A percentile compares a stretch with the other conserved stretches of the same genome.
These are phyloP conservation scores for Rhopilema esculentum DNA, from an alignment of 30 jellyfish, hydroid and myxozoan species.

Conservation along the genomic window DNA sequence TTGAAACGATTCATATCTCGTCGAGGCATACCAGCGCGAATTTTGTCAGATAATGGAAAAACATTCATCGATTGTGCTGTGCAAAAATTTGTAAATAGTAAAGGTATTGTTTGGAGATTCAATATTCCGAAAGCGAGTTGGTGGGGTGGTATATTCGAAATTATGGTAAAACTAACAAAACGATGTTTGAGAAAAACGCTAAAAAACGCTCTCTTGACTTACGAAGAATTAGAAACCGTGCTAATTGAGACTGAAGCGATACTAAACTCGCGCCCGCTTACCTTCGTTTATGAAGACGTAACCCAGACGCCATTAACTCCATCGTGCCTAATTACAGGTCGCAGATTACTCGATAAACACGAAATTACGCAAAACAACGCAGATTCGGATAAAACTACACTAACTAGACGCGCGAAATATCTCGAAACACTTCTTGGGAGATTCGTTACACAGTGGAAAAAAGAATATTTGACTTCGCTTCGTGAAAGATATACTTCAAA, in stretches of 20 bases:
- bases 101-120: too few species aligned
- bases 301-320: slow-evolving; percentile 24
- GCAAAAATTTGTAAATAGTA: too few species aligned
- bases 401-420: slow-evolving; percentile 24
- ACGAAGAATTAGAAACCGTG: slow-evolving; percentile 42
- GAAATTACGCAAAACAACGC: neutral
- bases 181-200: neutral
- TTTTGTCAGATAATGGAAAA: too few species aligned
- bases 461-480: slow-evolving; percentile 28
- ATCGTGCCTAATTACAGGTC: slow-evolving; percentile 13
- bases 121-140: too few species aligned
- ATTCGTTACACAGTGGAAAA: slow-evolving; percentile 29
- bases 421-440: neutral
- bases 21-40: too few species aligned
- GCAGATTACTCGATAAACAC: slow-evolving; percentile 7
- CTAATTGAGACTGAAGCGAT: slow-evolving; percentile 25
- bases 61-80: too few species aligned
- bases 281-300: slow-evolving; percentile 13
- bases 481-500: slow-evolving; percentile 6
- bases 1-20: too few species aligned
- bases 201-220: neutral
- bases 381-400: slow-evolving; percentile 7
- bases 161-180: too few species aligned
- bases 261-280: slow-evolving; percentile 29
- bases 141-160: too few species aligned